These are phyloP conservation scores for Amiota minor DNA, from an alignment of 2,888 invertebrate genomes.

Conservation along the genomic window DNA sequence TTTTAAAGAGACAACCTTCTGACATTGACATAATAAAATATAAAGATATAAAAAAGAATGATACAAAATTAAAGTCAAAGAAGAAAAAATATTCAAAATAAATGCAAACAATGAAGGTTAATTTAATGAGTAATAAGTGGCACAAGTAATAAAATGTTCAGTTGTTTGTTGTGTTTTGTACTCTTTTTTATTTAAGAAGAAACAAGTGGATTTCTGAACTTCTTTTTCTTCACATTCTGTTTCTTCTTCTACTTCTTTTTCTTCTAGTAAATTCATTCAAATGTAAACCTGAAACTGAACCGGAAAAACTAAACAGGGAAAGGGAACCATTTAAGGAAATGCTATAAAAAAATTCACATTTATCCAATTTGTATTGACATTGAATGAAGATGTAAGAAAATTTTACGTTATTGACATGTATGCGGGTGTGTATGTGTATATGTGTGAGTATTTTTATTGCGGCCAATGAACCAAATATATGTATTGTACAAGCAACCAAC, in stretches of 20 bases:
- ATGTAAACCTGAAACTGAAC: too few relatives aligned
- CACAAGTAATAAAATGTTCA: not conserved
- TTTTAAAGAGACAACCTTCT: constrained; percentile 7
- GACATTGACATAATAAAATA: not conserved
- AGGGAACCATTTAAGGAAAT: constrained; percentile 16
- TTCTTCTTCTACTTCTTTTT: too few relatives aligned
- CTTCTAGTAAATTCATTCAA: too few relatives aligned
- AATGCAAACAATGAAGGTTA: constrained; percentile 28
- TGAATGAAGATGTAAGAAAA: constrained; percentile 27
- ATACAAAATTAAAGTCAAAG: not conserved
- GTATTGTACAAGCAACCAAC: constrained; percentile 24
- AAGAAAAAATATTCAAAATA: constrained; percentile 1
- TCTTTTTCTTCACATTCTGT: too few relatives aligned
- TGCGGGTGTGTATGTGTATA: not conserved
- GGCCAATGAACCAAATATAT: constrained; percentile 57
- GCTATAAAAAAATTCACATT: constrained; percentile 30
- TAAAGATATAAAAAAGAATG: not conserved
- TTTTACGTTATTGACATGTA: constrained; percentile 24
- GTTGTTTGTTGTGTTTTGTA: too few relatives aligned
- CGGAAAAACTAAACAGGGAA: too few relatives aligned
- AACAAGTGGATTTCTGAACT: too few relatives aligned
- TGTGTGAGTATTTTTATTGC: constrained; percentile 18
- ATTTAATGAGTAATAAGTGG: constrained; percentile 30
- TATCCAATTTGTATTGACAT: constrained; percentile 30
- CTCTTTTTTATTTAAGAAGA: too few relatives aligned